Evolutionary conservation across 1,140 invertebrate genomes (phyloP).

Genomic region (Telenomus remus): DNA sequence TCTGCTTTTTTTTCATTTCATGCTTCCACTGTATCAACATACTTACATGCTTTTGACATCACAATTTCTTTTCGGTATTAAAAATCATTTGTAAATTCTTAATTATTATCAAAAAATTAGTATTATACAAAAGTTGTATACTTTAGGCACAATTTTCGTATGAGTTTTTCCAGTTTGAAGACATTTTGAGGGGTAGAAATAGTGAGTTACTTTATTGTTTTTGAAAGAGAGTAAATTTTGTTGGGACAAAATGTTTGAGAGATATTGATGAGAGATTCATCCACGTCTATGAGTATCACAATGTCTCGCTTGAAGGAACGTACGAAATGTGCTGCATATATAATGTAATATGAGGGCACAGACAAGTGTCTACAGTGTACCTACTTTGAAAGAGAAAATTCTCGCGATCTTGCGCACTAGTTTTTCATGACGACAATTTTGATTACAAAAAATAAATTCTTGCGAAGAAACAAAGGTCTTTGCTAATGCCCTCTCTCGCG

Average conservation of each 20-base stretch:
- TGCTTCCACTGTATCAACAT: not conserved
- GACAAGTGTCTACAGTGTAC: constrained; percentile 42
- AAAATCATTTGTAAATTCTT: too few species aligned
- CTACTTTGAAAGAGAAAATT: constrained; percentile 41
- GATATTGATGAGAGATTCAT: constrained; percentile 30
- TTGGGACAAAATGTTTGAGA: not conserved
- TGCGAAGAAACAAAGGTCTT: too few species aligned
- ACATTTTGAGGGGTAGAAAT: too few species aligned
- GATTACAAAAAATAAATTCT: too few species aligned
- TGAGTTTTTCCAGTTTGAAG: too few species aligned
- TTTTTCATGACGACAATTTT: too few species aligned
- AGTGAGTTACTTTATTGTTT: not conserved
- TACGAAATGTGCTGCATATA: constrained; percentile 66
- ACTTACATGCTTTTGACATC: constrained; percentile 7
- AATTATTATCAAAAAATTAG: too few species aligned
- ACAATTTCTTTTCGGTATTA: too few species aligned
- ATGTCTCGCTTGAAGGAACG: constrained; percentile 74
- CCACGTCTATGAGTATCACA: constrained; percentile 73
- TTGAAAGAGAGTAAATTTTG: not conserved
- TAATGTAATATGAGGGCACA: constrained; percentile 47
- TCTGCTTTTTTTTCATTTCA: constrained; percentile 8
- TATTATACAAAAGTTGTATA: not conserved
- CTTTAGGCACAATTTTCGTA: not conserved
- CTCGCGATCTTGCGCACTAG: not conserved
- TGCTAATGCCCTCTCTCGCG: not conserved